phyloP scores from a whole-genome alignment of 2,797 vertebrate genomes.

The Clamator glandarius region DNA sequence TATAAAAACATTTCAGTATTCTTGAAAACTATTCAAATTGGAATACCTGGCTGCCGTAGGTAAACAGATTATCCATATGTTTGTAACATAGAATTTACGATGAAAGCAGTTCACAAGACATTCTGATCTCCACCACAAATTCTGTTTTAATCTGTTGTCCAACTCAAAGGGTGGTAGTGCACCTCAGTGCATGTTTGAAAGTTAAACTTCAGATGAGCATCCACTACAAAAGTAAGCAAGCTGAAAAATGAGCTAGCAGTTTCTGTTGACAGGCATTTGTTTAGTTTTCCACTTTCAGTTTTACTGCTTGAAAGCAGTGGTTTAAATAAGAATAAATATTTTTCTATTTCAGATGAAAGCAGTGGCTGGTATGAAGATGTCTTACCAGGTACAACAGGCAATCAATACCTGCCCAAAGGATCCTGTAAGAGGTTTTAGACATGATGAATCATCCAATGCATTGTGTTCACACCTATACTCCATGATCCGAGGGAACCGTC shows the following conservation, averaged over 20 bases:
- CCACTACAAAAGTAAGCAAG: neutral
- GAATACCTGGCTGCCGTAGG: neutral
- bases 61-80: neutral
- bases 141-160: neutral
- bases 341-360: constrained; percentile 93
- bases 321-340: constrained; percentile 15
- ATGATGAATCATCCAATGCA: constrained; percentile 86
- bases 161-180: neutral
- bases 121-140: neutral
- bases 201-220: neutral
- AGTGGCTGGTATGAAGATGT: constrained; percentile 98
- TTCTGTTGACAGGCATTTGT: too few species aligned
- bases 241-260: too few species aligned
- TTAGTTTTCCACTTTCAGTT: neutral
- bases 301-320: neutral
- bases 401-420: constrained; percentile 83
- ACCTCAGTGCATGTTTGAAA: neutral
- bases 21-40: neutral
- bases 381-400: constrained; percentile 95
- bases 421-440: constrained; percentile 90
- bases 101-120: neutral
- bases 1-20: neutral
- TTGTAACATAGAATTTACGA: neutral
- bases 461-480: constrained; percentile 95
- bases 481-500: constrained; percentile 94